Percentiles rank a stretch among this genome's conserved stretches.
These are phyloP conservation scores for Corynorhinus townsendii DNA, from an alignment of 2,113 vertebrate genomes.

Conservation along the genomic window DNA sequence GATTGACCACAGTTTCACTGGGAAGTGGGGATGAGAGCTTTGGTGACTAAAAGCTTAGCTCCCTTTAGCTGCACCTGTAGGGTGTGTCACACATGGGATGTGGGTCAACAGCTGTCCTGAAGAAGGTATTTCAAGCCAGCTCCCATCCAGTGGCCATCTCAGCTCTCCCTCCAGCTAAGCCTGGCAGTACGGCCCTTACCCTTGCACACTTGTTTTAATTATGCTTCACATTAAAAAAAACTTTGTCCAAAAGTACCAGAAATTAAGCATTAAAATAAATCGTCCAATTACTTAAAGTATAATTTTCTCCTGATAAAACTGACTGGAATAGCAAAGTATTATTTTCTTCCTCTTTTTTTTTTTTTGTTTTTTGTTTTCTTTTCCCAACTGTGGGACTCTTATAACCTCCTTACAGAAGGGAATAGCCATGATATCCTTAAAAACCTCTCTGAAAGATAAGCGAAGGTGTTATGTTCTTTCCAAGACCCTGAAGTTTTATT, in stretches of 20 bases:
- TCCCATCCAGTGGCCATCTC: background rate
- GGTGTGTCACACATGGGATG: rapidly evolving
- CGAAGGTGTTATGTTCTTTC: background rate
- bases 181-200: rapidly evolving
- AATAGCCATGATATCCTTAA: background rate
- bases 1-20: background rate
- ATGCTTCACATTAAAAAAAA: background rate
- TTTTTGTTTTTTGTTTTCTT: background rate
- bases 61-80: rapidly evolving
- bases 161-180: background rate
- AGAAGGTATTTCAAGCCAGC: background rate
- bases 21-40: background rate
- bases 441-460: background rate
- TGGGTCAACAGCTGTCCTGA: background rate
- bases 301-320: background rate
- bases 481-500: background rate
- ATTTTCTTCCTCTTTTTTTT: background rate
- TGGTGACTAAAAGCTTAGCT: background rate
- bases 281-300: background rate
- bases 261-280: background rate
- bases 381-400: background rate
- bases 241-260: background rate
- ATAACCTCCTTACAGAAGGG: background rate
- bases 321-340: background rate
- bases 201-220: background rate